Conservation (phyloP, 2,797 vertebrate genomes). For the Pelobates cultripes region DNA sequence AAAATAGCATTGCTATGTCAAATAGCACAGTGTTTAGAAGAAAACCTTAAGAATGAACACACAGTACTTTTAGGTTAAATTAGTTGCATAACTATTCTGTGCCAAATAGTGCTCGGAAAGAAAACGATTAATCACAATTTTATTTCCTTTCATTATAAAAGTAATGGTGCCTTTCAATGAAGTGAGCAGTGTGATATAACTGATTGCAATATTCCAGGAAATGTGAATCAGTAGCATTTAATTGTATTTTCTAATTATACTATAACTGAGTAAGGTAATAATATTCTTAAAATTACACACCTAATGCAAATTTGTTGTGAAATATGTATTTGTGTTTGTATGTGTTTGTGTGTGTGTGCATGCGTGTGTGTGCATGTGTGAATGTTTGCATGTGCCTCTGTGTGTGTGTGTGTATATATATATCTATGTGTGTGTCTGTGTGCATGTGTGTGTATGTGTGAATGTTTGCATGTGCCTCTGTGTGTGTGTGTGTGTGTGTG, state of each 20-base stretch:
- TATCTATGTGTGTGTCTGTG: too few species aligned
- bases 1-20: constrained; percentile 9
- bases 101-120: constrained; percentile 43
- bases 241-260: constrained; percentile 21
- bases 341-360: too few species aligned
- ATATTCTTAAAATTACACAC: background rate
- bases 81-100: constrained; percentile 44
- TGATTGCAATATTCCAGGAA: constrained; percentile 50
- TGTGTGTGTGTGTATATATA: too few species aligned
- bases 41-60: constrained; percentile 33
- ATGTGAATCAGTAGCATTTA: constrained; percentile 21
- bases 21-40: constrained; percentile 44
- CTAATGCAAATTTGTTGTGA: constrained; percentile 10
- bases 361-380: too few species aligned
- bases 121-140: constrained; percentile 49
- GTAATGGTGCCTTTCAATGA: constrained; percentile 51
- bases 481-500: too few species aligned
- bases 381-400: too few species aligned
- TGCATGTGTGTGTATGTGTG: too few species aligned
- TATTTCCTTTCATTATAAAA: constrained; percentile 54
- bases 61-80: background rate
- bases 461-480: too few species aligned
- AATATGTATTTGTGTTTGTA: too few species aligned
- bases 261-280: background rate
- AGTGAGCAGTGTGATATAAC: constrained; percentile 44